phyloP scores from a whole-genome alignment of 2,888 invertebrate genomes.

The Trypoxylon attenuatum region DNA sequence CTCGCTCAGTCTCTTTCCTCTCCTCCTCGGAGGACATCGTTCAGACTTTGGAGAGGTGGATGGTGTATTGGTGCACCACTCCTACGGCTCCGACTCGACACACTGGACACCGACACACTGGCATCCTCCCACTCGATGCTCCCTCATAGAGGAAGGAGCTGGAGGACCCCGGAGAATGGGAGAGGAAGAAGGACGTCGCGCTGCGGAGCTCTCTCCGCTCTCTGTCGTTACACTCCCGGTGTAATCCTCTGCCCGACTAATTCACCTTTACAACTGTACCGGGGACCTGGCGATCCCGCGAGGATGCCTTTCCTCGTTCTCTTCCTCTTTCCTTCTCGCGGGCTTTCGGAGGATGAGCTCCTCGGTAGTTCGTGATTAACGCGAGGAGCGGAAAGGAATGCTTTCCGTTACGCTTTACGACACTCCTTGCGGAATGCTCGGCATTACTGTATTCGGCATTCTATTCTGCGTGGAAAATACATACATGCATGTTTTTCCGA shows the following conservation, averaged over 20 bases:
- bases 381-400: background rate
- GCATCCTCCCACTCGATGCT: constrained; percentile 52
- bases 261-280: constrained; percentile 58
- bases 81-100: no score
- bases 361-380: background rate
- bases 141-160: constrained; percentile 1
- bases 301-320: background rate
- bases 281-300: constrained; percentile 35
- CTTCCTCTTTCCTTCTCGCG: constrained; percentile 1
- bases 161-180: no score
- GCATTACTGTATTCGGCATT: no score
- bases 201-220: constrained; percentile 31
- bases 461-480: no score
- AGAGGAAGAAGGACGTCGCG: constrained; percentile 7
- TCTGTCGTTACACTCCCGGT: constrained; percentile 49
- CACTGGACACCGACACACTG: constrained; percentile 51
- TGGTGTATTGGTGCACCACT: constrained; percentile 51
- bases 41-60: constrained; percentile 16
- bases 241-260: constrained; percentile 48
- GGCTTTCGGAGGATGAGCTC: no score
- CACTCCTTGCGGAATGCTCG: no score
- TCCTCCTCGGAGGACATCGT: constrained; percentile 2
- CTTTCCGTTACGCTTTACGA: background rate
- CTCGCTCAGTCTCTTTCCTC: no score
- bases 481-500: no score